These are phyloP conservation scores for Pocota personata DNA, from an alignment of 2,888 invertebrate species.

Conservation along the genomic window DNA sequence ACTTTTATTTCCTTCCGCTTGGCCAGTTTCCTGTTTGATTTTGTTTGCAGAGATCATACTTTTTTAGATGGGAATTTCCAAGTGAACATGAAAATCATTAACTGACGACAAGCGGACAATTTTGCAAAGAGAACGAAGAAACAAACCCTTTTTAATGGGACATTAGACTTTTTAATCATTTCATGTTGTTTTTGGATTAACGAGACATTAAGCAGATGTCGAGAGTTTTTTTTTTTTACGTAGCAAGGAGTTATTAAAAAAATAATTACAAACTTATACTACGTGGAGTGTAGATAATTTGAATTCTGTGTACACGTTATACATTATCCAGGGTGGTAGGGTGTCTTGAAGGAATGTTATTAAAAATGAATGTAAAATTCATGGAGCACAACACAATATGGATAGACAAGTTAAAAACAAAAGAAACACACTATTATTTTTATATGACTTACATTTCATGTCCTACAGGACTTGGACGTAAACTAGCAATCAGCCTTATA, in stretches of 20 bases:
- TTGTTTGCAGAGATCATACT: neutral
- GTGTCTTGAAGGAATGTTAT: neutral
- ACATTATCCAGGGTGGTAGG: neutral
- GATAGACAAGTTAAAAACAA: too few species aligned
- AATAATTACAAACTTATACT: neutral
- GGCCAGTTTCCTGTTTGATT: constrained; percentile 11
- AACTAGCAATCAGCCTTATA: too few species aligned
- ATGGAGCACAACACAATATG: neutral
- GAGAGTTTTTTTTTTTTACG: neutral
- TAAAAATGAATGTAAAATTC: neutral
- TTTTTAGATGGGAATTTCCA: neutral
- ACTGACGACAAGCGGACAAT: constrained; percentile 25
- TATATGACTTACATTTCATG: too few species aligned
- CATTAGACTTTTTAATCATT: constrained; percentile 17
- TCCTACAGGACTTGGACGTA: too few species aligned
- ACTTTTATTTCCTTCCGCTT: constrained; percentile 38
- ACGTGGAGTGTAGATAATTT: neutral
- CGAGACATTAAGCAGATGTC: constrained; percentile 23
- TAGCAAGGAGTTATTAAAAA: neutral
- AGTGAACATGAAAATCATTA: constrained; percentile 31
- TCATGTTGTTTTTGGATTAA: constrained; percentile 23
- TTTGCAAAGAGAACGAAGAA: constrained; percentile 8
- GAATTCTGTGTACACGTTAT: neutral
- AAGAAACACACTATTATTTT: too few species aligned
- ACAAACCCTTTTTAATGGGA: constrained; percentile 12